Evolutionary conservation across 2,797 vertebrate genomes (phyloP).

Genomic region (Acanthis flammea): DNA sequence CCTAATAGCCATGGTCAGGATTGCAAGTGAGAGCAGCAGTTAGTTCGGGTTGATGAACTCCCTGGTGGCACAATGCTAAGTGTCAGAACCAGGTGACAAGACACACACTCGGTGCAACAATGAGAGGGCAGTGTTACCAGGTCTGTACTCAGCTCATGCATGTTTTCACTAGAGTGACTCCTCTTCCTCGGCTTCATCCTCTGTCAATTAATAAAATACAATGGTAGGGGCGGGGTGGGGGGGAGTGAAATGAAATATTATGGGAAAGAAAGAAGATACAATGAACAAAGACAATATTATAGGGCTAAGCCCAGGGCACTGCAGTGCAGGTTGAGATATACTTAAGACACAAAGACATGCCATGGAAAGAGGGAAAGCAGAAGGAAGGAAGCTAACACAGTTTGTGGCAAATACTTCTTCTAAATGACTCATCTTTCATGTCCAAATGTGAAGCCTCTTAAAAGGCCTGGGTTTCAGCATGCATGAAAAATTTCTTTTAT

Average conservation of each 20-base stretch:
- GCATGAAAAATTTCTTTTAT: neutral
- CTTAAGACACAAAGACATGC: neutral
- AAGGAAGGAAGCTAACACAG: neutral
- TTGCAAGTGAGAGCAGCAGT: neutral
- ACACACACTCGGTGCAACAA: neutral
- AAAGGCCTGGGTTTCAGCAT: neutral
- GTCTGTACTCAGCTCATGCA: neutral
- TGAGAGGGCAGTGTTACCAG: neutral
- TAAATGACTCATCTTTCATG: neutral
- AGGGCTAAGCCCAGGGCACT: neutral
- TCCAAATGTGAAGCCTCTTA: neutral
- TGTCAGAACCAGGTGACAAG: neutral
- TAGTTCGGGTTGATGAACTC: neutral
- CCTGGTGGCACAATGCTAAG: neutral
- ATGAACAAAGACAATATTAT: neutral
- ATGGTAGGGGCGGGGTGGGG: fast-evolving
- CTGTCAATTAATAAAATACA: neutral
- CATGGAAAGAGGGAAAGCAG: neutral
- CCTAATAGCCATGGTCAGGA: neutral
- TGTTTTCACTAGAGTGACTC: neutral
- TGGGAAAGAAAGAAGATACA: neutral
- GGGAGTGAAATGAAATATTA: neutral
- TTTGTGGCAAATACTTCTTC: neutral
- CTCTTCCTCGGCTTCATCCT: neutral
- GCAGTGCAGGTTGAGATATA: fast-evolving